phyloP scores from a whole-genome alignment of 2,797 vertebrate species.

The Austrolebias charrua region DNA sequence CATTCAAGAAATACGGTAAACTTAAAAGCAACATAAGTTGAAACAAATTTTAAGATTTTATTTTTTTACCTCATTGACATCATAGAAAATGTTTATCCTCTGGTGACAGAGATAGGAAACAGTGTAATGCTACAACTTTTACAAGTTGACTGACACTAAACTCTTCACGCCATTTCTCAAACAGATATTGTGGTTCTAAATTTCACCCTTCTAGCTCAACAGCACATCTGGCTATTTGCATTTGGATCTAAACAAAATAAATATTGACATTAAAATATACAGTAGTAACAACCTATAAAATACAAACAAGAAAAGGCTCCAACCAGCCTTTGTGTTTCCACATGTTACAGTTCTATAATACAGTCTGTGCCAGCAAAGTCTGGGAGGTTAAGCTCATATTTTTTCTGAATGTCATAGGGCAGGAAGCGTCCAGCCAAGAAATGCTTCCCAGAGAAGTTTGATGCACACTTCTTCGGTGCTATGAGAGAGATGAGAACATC shows the following conservation, averaged over 20 bases:
- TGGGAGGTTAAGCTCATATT: conserved; percentile 90
- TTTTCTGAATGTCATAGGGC: conserved; percentile 92
- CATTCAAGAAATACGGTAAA: conserved; percentile 38
- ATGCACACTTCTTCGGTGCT: conserved; percentile 89
- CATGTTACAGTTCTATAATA: conserved; percentile 85
- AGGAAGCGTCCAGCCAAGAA: conserved; percentile 93
- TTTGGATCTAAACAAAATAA: conserved; percentile 62
- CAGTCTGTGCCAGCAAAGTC: conserved; percentile 90
- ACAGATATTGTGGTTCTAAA: conserved; percentile 63
- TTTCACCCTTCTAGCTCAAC: conserved; percentile 53
- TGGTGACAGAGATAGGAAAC: conserved; percentile 38
- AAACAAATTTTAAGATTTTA: conserved; percentile 16
- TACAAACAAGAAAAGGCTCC: conserved; percentile 70
- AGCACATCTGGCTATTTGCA: conserved; percentile 52
- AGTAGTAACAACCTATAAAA: conserved; percentile 76
- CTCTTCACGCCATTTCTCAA: conserved; percentile 57
- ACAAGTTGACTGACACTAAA: conserved; percentile 51
- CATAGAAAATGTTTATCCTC: conserved; percentile 44
- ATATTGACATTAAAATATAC: conserved; percentile 71
- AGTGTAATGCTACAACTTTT: conserved; percentile 63
- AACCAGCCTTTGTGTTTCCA: conserved; percentile 16
- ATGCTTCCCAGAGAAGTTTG: conserved; percentile 89
- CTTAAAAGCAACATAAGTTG: conserved; percentile 20
- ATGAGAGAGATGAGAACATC: conserved; percentile 91
- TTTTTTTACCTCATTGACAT: too few species aligned